Evolutionary conservation across 2,113 vertebrate species (phyloP), one percentile per base, ranked within the genome.

Genomic region (Monopterus albus): DNA sequence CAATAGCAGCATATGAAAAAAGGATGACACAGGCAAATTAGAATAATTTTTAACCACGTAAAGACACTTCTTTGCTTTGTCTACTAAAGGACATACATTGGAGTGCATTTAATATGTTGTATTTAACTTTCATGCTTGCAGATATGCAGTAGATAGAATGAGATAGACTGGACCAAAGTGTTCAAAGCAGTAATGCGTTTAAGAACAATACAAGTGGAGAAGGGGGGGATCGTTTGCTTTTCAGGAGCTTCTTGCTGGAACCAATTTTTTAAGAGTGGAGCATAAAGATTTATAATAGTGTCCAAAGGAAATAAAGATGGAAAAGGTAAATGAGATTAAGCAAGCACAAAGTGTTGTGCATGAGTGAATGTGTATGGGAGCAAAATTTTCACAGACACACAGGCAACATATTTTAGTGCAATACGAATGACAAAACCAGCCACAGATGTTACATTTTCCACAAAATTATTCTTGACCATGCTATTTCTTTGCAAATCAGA

Each of bases 271-370:
- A 31, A 57, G 46, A 57, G 46, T 3, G 6, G 5, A 29, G 42
- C 45, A 46, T 25, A 11, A 51, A 55, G 28, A 15, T 26, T 46
- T 39, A 23, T 72, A 45, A 57, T 26, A 58, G 10, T n/a, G 39
- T 43, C 35, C 42, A 50, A 43, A 63, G 57, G 56, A 67, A 47
- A 66, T 53, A 38, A 67, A 43, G 38, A 52, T 56, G 35, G 18
- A 51, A 45, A 46, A 70, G 62, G 33, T 14, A 55, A 70, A 67
- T 33, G 11, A 51, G 36, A 62, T 72, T 39, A 72, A 72, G 25
- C 26, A 39, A 33, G 35, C 20, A 14, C 31, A 69, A 68, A 51
- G 43, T 71, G 20, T 65, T 60, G 29, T 58, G 78, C 55, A 51
- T 58, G 69, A 70, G 36, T 51, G 63, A 79, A 15, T 59, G 12